A percentile compares a stretch with the other conserved stretches of the same genome.
Conservation (phyloP, 2,113 vertebrate species). For the Conger conger region DNA sequence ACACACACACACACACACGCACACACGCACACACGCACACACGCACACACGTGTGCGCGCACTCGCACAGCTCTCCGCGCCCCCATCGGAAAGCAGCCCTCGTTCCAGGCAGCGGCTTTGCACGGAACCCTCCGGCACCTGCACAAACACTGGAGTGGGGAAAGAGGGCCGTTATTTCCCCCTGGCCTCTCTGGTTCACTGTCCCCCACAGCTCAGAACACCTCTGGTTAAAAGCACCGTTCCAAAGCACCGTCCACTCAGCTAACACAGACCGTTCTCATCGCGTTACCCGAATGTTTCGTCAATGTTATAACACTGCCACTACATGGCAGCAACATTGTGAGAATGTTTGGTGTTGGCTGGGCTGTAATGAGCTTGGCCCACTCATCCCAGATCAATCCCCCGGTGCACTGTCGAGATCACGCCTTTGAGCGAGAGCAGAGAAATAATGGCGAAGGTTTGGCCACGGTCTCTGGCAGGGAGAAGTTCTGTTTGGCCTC, state of each 20-base stretch:
- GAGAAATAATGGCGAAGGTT: slow-evolving; percentile 20
- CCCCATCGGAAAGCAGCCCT: neutral
- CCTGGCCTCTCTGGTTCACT: neutral
- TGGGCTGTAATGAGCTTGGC: slow-evolving; percentile 20
- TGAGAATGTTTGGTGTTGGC: no score
- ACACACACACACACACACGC: neutral
- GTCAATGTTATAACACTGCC: no score
- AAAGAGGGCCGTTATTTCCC: neutral
- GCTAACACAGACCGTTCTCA: no score
- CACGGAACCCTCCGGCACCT: neutral
- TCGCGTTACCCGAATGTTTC: no score
- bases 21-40: no score
- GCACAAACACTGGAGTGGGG: neutral
- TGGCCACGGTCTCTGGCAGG: slow-evolving; percentile 3
- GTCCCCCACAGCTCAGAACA: slow-evolving; percentile 13
- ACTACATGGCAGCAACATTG: no score
- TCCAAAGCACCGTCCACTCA: slow-evolving; percentile 33
- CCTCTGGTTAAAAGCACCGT: slow-evolving; percentile 18
- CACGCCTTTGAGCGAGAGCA: slow-evolving; percentile 6
- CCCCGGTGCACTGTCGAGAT: slow-evolving; percentile 9
- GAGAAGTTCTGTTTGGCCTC: neutral
- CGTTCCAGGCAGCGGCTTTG: neutral
- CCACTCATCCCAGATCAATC: slow-evolving; percentile 25
- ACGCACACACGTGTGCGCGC: neutral
- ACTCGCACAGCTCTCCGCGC: neutral